phyloP scores from a whole-genome alignment of 2,113 vertebrate genomes.

The Pelusios castaneus region DNA sequence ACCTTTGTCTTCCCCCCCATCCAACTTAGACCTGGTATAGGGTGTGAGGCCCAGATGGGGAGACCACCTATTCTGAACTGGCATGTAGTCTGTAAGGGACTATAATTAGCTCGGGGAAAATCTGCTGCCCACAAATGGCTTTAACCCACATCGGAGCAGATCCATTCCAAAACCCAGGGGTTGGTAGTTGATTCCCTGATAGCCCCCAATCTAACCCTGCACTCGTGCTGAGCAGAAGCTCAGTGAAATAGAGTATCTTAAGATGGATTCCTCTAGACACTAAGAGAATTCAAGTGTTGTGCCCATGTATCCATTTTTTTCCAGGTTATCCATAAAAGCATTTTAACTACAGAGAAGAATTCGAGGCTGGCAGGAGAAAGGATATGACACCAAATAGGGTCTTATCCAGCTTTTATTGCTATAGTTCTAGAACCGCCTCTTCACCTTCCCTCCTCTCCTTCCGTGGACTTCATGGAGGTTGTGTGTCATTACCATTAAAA shows the following conservation, averaged over 20 bases:
- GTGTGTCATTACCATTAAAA: background rate
- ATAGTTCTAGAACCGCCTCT: background rate
- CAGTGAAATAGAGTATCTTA: constrained; percentile 15
- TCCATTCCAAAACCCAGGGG: background rate
- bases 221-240: constrained; percentile 28
- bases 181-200: constrained; percentile 10
- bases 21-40: constrained; percentile 17
- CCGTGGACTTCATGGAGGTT: background rate
- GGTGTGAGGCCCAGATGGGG: constrained; percentile 18
- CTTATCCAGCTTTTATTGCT: background rate
- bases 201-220: constrained; percentile 2
- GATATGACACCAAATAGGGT: accelerated
- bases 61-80: constrained; percentile 34
- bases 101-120: constrained; percentile 20
- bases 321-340: background rate
- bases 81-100: constrained; percentile 1
- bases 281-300: constrained; percentile 2
- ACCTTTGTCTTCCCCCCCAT: background rate
- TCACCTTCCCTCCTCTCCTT: background rate
- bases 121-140: background rate
- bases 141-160: background rate
- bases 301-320: background rate
- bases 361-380: background rate
- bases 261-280: background rate
- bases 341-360: background rate